Evolutionary conservation across 2,113 vertebrate genomes (phyloP).

Genomic region (Dascyllus trimaculatus): DNA sequence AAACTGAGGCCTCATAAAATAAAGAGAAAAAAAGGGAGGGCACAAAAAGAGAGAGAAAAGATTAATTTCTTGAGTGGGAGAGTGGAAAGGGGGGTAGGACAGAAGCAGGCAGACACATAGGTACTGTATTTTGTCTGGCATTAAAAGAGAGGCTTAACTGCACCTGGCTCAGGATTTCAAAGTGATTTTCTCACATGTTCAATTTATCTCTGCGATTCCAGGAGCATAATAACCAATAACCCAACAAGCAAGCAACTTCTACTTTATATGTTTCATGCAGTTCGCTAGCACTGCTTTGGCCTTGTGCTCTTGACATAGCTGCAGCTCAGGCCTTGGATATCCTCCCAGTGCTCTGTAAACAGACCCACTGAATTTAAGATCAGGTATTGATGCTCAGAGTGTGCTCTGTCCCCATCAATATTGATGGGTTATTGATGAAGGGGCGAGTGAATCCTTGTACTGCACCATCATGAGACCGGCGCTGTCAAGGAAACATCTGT

Average conservation of each 20-base stretch:
- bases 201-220: slow-evolving; percentile 13
- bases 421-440: slow-evolving; percentile 83
- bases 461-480: slow-evolving; percentile 47
- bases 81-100: slow-evolving; percentile 40
- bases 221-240: neutral
- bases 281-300: slow-evolving; percentile 25
- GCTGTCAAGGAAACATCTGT: slow-evolving; percentile 53
- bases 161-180: slow-evolving; percentile 61
- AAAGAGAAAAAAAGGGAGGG: slow-evolving; percentile 58
- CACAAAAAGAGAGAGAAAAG: slow-evolving; percentile 71
- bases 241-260: neutral
- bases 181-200: slow-evolving; percentile 37
- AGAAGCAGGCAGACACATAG: slow-evolving; percentile 60
- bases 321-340: slow-evolving; percentile 48
- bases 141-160: slow-evolving; percentile 34
- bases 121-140: slow-evolving; percentile 66
- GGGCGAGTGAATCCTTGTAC: slow-evolving; percentile 69
- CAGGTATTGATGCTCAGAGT: slow-evolving; percentile 70
- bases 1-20: slow-evolving; percentile 60
- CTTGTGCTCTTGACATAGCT: slow-evolving; percentile 42
- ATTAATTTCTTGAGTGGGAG: slow-evolving; percentile 73
- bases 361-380: slow-evolving; percentile 74
- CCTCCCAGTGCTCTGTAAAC: slow-evolving; percentile 38
- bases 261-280: neutral
- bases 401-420: slow-evolving; percentile 73